These are phyloP conservation scores for Ammodytes dubius DNA, from an alignment of 2,113 vertebrate genomes.

Conservation along the genomic window DNA sequence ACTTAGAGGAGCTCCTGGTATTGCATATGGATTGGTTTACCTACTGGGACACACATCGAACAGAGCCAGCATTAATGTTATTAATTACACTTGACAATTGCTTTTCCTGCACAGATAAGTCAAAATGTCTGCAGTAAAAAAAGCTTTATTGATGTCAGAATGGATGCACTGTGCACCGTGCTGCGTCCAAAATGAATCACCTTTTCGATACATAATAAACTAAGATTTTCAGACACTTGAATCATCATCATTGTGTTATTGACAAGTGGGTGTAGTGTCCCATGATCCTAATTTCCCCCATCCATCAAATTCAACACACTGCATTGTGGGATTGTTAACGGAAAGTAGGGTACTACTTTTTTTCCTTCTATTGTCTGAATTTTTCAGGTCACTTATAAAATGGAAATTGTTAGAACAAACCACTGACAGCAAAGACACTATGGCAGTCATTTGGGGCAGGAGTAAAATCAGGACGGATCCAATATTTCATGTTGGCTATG, in stretches of 20 bases:
- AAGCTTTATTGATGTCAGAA: neutral
- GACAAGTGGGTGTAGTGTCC: neutral
- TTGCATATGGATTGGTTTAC: too few species aligned
- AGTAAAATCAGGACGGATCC: neutral
- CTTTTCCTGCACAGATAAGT: neutral
- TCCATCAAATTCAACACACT: conserved; percentile 5
- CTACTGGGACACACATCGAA: too few species aligned
- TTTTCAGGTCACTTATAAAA: conserved; percentile 2
- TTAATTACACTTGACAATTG: neutral
- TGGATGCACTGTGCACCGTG: neutral
- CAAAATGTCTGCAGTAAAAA: neutral
- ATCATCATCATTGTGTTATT: conserved; percentile 1
- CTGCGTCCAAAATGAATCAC: neutral
- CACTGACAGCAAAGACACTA: neutral
- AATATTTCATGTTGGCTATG: neutral
- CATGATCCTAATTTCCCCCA: neutral
- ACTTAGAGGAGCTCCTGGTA: too few species aligned
- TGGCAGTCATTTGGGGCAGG: neutral
- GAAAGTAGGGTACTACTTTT: neutral
- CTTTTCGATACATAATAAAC: neutral
- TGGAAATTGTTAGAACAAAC: neutral
- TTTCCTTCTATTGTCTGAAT: neutral
- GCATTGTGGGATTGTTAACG: neutral
- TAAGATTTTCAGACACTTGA: neutral
- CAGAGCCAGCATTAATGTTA: too few species aligned